These are phyloP conservation scores for Crenuchus spilurus DNA, from an alignment of 2,797 vertebrate species.

Conservation along the genomic window DNA sequence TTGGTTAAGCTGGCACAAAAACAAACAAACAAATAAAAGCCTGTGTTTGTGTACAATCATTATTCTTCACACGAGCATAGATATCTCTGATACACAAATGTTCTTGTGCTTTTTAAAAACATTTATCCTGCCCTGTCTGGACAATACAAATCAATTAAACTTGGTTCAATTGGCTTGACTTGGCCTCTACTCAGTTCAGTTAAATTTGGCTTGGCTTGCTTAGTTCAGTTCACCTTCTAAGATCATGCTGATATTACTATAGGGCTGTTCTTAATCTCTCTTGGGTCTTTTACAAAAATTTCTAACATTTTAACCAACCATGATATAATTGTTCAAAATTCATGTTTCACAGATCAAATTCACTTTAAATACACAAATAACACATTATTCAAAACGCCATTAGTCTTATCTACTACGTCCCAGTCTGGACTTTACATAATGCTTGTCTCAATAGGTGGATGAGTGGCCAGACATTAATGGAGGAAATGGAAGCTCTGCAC, in stretches of 20 bases:
- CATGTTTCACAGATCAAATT: not conserved
- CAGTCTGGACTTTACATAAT: not conserved
- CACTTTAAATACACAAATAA: not conserved
- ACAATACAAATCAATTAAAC: not conserved
- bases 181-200: not conserved
- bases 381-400: not conserved
- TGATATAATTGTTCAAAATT: too few species aligned
- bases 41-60: not conserved
- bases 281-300: not conserved
- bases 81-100: too few species aligned
- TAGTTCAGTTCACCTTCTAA: not conserved
- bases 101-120: too few species aligned
- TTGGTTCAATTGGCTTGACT: not conserved
- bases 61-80: not conserved
- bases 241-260: not conserved
- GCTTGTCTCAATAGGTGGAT: not conserved
- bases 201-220: not conserved
- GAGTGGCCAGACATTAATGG: slow-evolving; percentile 1
- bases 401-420: not conserved
- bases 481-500: not conserved
- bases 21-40: not conserved
- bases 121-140: too few species aligned
- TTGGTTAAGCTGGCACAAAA: too few species aligned
- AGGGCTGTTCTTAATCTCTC: not conserved
- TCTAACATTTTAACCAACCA: too few species aligned